Evolutionary conservation across 2,113 vertebrate species (phyloP).

Genomic region (Xenopus borealis): DNA sequence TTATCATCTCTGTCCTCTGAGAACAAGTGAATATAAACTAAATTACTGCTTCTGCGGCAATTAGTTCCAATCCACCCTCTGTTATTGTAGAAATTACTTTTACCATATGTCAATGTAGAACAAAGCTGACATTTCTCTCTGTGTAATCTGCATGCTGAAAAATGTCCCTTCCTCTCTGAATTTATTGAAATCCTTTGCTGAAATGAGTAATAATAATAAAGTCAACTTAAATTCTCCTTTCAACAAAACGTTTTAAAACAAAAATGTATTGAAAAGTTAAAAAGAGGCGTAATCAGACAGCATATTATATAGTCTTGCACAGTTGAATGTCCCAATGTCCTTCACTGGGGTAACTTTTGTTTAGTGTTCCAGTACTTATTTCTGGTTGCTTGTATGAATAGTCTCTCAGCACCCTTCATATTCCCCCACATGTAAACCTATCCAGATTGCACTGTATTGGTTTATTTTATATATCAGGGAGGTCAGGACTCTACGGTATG

Average conservation of each 20-base stretch:
- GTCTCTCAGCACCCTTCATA: no score
- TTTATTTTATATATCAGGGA: no score
- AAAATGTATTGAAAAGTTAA: no score
- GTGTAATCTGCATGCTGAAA: conserved; percentile 20
- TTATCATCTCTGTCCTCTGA: conserved; percentile 19
- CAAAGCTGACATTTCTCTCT: conserved; percentile 26
- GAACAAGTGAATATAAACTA: conserved; percentile 28
- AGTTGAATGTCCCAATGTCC: no score
- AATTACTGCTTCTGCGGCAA: conserved; percentile 32
- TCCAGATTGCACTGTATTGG: no score
- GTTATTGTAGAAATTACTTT: conserved; percentile 39
- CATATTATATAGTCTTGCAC: no score
- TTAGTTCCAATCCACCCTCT: conserved; percentile 35
- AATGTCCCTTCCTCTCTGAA: conserved; percentile 10
- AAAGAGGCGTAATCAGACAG: no score
- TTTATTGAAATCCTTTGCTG: conserved; percentile 37
- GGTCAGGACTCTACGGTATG: no score
- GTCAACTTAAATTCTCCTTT: conserved; percentile 25
- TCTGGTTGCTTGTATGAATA: no score
- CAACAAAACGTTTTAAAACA: background rate
- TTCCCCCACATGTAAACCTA: no score
- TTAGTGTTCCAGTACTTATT: no score
- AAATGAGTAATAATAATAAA: conserved; percentile 34
- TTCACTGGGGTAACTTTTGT: no score
- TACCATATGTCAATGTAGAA: conserved; percentile 40